These are phyloP conservation scores for Synanthedon vespiformis DNA, from an alignment of 2,888 invertebrate species.

Conservation along the genomic window DNA sequence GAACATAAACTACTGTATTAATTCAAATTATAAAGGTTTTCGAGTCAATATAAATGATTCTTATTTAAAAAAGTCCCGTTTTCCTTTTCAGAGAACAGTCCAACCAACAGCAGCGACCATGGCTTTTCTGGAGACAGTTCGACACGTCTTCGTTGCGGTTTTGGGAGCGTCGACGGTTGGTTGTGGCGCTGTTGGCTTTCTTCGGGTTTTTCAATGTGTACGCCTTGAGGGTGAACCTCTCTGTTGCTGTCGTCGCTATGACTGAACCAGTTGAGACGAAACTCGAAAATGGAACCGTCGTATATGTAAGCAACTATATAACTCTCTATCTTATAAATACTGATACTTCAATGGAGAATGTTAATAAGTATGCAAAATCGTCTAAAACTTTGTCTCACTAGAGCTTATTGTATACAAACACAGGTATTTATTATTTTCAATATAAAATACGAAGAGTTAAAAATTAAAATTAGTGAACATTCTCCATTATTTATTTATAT, in stretches of 20 bases:
- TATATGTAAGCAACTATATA: constrained; percentile 67
- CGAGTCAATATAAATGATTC: too few species aligned
- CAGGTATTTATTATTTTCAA: too few species aligned
- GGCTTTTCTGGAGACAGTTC: constrained; percentile 77
- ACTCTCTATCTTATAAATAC: not conserved
- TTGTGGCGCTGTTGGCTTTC: constrained; percentile 83
- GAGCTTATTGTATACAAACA: too few species aligned
- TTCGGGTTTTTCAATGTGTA: constrained; percentile 89
- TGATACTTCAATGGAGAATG: too few species aligned
- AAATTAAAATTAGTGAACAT: too few species aligned
- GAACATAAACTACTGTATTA: too few species aligned
- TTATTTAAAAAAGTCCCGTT: not conserved
- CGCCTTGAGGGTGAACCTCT: constrained; percentile 86
- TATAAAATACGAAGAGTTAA: too few species aligned
- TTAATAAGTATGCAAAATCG: too few species aligned
- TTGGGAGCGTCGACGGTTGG: constrained; percentile 79
- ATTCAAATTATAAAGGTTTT: too few species aligned
- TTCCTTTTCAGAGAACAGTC: constrained; percentile 38
- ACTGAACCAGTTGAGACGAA: constrained; percentile 75
- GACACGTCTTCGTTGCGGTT: constrained; percentile 71
- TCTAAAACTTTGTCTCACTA: too few species aligned
- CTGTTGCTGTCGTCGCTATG: constrained; percentile 95
- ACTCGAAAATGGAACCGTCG: constrained; percentile 73
- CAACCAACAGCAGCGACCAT: constrained; percentile 48
- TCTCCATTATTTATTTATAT: too few species aligned